Conservation (phyloP, 1,140 invertebrate genomes). For the Palaemon carinicauda region DNA sequence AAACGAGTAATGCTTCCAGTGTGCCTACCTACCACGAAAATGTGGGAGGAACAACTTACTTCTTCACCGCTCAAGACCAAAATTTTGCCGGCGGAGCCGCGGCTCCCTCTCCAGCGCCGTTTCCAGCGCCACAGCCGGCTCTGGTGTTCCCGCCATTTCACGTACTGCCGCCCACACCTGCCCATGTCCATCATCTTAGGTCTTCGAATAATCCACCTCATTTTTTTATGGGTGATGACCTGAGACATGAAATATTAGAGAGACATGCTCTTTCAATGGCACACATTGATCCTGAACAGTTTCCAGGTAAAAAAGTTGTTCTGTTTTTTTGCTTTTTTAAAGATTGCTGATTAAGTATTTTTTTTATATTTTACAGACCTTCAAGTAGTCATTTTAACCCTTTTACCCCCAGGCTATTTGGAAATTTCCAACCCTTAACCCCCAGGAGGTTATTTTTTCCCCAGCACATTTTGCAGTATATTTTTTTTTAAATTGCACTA, state of each 20-base stretch:
- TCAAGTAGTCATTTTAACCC: too few relatives aligned
- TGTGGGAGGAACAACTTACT: slow-evolving; percentile 93
- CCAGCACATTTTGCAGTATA: too few relatives aligned
- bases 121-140: slow-evolving; percentile 22
- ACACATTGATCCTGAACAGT: slow-evolving; percentile 73
- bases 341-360: too few relatives aligned
- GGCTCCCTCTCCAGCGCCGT: slow-evolving; percentile 63
- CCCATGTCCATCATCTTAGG: slow-evolving; percentile 53
- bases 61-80: slow-evolving; percentile 74
- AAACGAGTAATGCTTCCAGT: slow-evolving; percentile 26
- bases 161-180: slow-evolving; percentile 46
- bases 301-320: slow-evolving; percentile 67
- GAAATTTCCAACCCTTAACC: too few relatives aligned
- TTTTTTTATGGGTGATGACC: slow-evolving; percentile 80
- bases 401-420: too few relatives aligned
- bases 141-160: slow-evolving; percentile 54
- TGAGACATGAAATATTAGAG: slow-evolving; percentile 79
- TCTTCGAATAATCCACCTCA: slow-evolving; percentile 63
- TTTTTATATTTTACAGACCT: too few relatives aligned
- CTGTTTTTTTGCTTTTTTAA: not conserved
- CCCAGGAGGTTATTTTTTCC: too few relatives aligned
- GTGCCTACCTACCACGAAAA: slow-evolving; percentile 67
- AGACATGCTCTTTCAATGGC: slow-evolving; percentile 78
- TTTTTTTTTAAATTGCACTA: too few relatives aligned
- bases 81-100: slow-evolving; percentile 58